Evolutionary conservation across 2,113 vertebrate species (phyloP), one percentile per base, ranked within the genome.

Genomic region (Callocephalon fimbriatum): DNA sequence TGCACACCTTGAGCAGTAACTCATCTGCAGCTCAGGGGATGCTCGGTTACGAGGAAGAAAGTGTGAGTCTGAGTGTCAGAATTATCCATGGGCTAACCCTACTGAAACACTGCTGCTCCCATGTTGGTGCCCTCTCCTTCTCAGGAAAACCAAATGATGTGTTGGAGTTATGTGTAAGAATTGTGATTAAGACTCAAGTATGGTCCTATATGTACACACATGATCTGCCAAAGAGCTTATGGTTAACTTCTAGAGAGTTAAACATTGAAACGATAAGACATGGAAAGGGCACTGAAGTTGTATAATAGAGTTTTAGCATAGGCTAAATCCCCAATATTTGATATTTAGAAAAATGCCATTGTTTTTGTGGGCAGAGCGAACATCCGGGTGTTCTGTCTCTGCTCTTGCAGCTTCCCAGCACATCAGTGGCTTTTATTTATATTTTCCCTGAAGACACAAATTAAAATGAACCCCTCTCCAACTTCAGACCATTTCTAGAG

Each of bases 391-490:
- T 20, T 91, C 71, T 47, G 19, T 80, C 62, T 83, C 50, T 48
- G 63, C 82, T 79, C 51, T 21, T 78, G 78, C 63, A 74, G 61
- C 47, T 63, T 88, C 67, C 2, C 1, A 29, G 0, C 18, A 21
- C 32, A 29, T 61, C 85, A 92, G 66, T 65, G 90, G 74, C 40
- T 86, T 79, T 95, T 73, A 51, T 88, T 92, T 37, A 38, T 16
- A 29, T 75, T 86, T 90, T 68, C 51, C 58, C 51, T 56, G 32
- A 54, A 85, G 72, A 61, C 0, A 1, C 31, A 61, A 88, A 81
- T 65, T 59, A 14, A 88, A 75, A 76, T 37, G 29, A 50, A 62
- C 72, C 27, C 21, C 18, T 1, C 44, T 47, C 23, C 18, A 15
- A 22, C 18, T 71, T 77, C 1, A 6, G 56, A 1, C 42, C 3